A percentile compares a stretch with the other conserved stretches of the same genome.
Evolutionary conservation across 2,888 invertebrate genomes (phyloP).

Genomic region (Parascotia fuliginaria): DNA sequence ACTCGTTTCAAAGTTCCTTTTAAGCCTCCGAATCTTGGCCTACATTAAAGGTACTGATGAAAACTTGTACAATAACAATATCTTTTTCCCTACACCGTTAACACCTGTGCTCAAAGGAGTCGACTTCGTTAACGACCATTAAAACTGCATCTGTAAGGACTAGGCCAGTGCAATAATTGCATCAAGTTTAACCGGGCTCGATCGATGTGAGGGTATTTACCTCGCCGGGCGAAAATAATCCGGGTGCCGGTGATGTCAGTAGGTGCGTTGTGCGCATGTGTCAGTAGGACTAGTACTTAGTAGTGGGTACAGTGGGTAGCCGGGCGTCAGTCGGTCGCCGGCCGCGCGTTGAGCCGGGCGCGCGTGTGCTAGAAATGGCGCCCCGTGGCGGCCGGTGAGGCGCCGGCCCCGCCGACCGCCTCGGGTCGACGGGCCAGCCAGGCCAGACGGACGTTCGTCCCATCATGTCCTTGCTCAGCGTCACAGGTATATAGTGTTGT

Average conservation of each 20-base stretch:
- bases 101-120: slow-evolving; percentile 12
- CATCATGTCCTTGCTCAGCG: slow-evolving; percentile 86
- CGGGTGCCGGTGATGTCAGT: slow-evolving; percentile 83
- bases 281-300: slow-evolving; percentile 46
- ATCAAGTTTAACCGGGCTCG: slow-evolving; percentile 83
- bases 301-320: slow-evolving; percentile 37
- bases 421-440: slow-evolving; percentile 83
- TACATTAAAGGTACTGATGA: slow-evolving; percentile 16
- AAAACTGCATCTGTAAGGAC: slow-evolving; percentile 72
- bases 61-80: slow-evolving; percentile 9
- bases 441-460: slow-evolving; percentile 69
- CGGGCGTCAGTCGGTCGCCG: slow-evolving; percentile 73
- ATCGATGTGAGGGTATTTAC: slow-evolving; percentile 86
- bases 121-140: slow-evolving; percentile 47
- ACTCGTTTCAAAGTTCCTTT: slow-evolving; percentile 20
- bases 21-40: slow-evolving; percentile 4
- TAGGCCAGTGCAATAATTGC: slow-evolving; percentile 85
- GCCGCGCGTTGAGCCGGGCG: slow-evolving; percentile 79
- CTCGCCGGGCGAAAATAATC: slow-evolving; percentile 85
- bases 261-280: slow-evolving; percentile 54
- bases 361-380: slow-evolving; percentile 78
- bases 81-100: slow-evolving; percentile 8
- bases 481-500: slow-evolving; percentile 76
- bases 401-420: slow-evolving; percentile 85
- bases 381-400: slow-evolving; percentile 85